A percentile compares a stretch with the other conserved stretches of the same genome.
These are phyloP conservation scores for Falco berigora DNA, from an alignment of 2,797 vertebrate genomes.

Conservation along the genomic window DNA sequence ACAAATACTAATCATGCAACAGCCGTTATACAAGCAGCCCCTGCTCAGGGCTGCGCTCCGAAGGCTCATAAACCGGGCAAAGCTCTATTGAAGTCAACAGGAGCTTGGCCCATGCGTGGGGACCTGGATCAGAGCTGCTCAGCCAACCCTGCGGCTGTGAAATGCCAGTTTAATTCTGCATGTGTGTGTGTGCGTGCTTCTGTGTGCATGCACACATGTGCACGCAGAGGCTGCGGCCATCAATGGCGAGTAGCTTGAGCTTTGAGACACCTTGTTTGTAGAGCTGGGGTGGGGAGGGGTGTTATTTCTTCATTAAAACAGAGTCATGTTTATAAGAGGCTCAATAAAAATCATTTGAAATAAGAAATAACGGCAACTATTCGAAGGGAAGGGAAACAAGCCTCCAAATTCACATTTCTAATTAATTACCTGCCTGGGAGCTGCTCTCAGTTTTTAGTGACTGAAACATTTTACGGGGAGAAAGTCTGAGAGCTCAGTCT, in stretches of 20 bases:
- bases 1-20: not conserved
- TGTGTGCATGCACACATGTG: fast-evolving
- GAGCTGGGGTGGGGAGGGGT: not conserved
- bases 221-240: not conserved
- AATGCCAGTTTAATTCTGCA: not conserved
- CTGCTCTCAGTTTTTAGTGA: not conserved
- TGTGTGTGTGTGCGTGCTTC: too few relatives aligned
- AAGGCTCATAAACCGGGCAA: not conserved
- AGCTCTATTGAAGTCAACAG: not conserved
- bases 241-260: fast-evolving
- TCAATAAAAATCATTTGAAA: not conserved
- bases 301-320: not conserved
- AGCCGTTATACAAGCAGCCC: not conserved
- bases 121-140: not conserved
- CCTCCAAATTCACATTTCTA: not conserved
- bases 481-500: not conserved
- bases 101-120: not conserved
- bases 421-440: slow-evolving; percentile 18
- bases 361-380: not conserved
- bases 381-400: not conserved
- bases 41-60: not conserved
- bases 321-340: not conserved
- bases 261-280: not conserved
- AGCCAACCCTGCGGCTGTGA: not conserved
- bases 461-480: not conserved